phyloP scores from a whole-genome alignment of 1,140 invertebrate species.

The Galleria mellonella region DNA sequence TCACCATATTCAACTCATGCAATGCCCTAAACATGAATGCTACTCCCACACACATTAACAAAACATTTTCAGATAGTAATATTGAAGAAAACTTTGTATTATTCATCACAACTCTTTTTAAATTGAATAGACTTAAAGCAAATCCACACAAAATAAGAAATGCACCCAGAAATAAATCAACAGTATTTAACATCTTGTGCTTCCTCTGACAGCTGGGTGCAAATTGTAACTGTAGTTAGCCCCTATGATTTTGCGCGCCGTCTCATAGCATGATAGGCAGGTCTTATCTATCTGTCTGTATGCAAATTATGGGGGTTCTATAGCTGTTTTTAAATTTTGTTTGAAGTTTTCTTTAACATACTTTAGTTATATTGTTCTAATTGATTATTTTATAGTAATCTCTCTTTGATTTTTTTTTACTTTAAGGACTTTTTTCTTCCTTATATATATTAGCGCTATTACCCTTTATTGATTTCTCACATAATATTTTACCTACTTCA shows the following conservation, averaged over 20 bases:
- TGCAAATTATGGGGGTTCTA: conserved; percentile 57
- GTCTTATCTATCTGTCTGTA: conserved; percentile 52
- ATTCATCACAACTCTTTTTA: conserved; percentile 36
- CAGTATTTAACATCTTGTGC: conserved; percentile 37
- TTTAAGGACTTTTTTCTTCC: no score
- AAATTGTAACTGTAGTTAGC: conserved; percentile 20
- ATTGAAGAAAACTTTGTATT: conserved; percentile 28
- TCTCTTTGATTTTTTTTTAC: no score
- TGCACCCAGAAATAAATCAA: conserved; percentile 47
- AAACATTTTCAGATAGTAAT: conserved; percentile 55
- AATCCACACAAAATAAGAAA: conserved; percentile 57
- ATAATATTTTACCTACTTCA: no score
- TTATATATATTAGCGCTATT: no score
- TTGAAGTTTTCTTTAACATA: not conserved
- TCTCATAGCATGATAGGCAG: conserved; percentile 19
- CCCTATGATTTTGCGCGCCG: conserved; percentile 39
- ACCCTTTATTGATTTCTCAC: no score
- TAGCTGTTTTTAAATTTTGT: conserved; percentile 15
- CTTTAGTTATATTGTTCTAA: no score
- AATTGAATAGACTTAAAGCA: conserved; percentile 43
- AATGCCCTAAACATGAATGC: conserved; percentile 42
- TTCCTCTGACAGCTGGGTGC: not conserved
- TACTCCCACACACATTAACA: conserved; percentile 52
- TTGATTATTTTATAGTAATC: no score
- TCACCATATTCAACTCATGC: conserved; percentile 29